Conservation (phyloP, 1,140 invertebrate species). For the Pteromalus puparum region DNA sequence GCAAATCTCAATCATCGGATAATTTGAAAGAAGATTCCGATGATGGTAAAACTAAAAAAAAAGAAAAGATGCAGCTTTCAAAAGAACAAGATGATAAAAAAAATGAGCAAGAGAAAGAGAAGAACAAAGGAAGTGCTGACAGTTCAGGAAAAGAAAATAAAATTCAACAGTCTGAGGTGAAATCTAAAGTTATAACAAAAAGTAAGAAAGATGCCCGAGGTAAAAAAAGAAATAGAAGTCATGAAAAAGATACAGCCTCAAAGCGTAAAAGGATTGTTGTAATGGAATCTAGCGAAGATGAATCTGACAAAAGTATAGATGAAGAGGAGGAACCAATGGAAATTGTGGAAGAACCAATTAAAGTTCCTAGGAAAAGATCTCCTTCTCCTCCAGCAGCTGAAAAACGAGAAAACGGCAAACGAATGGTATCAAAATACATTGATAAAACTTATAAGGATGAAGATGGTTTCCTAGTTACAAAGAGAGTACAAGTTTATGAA, state of each 20-base stretch:
- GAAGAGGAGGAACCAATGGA: conserved; percentile 53
- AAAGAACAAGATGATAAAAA: conserved; percentile 40
- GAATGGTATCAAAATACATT: conserved; percentile 65
- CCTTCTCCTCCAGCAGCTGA: conserved; percentile 59
- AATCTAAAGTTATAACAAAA: neutral
- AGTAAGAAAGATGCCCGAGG: conserved; percentile 43
- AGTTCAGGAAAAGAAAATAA: conserved; percentile 21
- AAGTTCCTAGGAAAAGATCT: conserved; percentile 52
- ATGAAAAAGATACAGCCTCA: conserved; percentile 57
- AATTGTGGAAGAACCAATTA: conserved; percentile 45
- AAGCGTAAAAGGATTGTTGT: conserved; percentile 68
- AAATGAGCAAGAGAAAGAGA: conserved; percentile 34
- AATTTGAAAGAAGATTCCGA: conserved; percentile 44
- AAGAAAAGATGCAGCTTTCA: conserved; percentile 6
- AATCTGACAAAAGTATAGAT: conserved; percentile 52
- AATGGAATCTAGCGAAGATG: conserved; percentile 66
- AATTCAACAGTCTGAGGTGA: neutral
- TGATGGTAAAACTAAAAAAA: conserved; percentile 29
- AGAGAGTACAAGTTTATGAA: conserved; percentile 67
- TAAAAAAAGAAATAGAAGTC: conserved; percentile 63
- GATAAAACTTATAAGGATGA: conserved; percentile 68
- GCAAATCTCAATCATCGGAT: conserved; percentile 51
- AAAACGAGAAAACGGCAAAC: conserved; percentile 61
- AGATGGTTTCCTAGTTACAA: conserved; percentile 70
- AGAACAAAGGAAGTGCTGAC: conserved; percentile 49